Evolutionary conservation across 2,888 invertebrate genomes (phyloP).

Genomic region (Agriopis leucophaearia): DNA sequence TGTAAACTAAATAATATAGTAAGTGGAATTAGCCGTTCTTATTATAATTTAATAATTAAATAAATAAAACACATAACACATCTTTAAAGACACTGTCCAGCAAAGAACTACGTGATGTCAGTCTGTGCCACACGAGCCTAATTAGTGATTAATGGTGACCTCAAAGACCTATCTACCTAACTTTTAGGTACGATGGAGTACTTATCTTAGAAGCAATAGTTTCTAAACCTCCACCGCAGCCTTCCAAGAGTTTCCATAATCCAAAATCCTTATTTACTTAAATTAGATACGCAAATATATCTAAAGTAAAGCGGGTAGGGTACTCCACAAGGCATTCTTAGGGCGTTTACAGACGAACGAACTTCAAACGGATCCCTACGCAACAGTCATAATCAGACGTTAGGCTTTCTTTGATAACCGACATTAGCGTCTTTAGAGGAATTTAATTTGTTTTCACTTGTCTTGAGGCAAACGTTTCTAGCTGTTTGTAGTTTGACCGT

Average conservation of each 20-base stretch:
- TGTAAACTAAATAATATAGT: too few species aligned
- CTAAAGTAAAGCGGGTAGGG: constrained; percentile 46
- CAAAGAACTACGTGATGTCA: too few species aligned
- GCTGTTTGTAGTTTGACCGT: constrained; percentile 19
- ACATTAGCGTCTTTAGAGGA: constrained; percentile 76
- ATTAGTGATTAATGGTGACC: too few species aligned
- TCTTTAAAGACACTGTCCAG: too few species aligned
- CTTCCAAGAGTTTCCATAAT: constrained; percentile 23
- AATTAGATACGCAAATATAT: constrained; percentile 48
- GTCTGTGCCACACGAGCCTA: too few species aligned
- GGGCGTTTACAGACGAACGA: constrained; percentile 65
- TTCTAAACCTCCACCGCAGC: constrained; percentile 14
- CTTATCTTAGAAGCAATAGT: background rate
- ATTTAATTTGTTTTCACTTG: constrained; percentile 80
- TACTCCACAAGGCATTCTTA: constrained; percentile 77
- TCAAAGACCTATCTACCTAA: too few species aligned
- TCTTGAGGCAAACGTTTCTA: constrained; percentile 49
- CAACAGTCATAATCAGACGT: constrained; percentile 77
- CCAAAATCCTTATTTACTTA: constrained; percentile 42
- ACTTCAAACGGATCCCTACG: constrained; percentile 75
- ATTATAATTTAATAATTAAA: too few species aligned
- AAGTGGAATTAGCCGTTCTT: too few species aligned
- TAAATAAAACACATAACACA: too few species aligned
- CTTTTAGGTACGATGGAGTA: background rate
- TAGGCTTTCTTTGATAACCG: constrained; percentile 82